phyloP scores from a whole-genome alignment of 37 sponge, comb jelly and placozoan genomes.

The Mnemiopsis leidyi region DNA sequence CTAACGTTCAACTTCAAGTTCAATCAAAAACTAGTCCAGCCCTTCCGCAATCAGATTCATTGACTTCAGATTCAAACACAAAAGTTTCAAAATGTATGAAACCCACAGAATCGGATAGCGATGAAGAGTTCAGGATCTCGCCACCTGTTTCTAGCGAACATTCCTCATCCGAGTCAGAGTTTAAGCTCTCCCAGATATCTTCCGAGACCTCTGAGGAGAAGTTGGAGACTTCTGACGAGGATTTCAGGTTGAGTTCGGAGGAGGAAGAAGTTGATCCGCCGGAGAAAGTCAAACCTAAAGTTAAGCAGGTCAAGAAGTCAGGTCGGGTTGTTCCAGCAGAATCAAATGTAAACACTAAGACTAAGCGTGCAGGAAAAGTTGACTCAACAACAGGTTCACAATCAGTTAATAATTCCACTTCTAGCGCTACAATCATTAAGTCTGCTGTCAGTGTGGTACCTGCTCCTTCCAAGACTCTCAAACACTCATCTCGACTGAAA shows the following conservation, averaged over 20 bases:
- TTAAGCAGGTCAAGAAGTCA: background rate
- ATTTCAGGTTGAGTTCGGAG: constrained; percentile 2
- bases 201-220: background rate
- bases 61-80: background rate
- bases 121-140: background rate
- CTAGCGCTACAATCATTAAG: too few species aligned
- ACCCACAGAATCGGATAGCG: background rate
- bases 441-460: too few species aligned
- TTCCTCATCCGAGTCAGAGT: background rate
- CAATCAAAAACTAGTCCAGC: background rate
- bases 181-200: background rate
- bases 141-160: background rate
- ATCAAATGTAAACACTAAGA: too few species aligned
- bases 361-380: too few species aligned
- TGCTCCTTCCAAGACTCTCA: too few species aligned
- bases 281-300: background rate
- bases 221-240: background rate
- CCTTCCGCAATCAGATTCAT: background rate
- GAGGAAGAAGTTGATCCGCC: background rate
- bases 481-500: too few species aligned
- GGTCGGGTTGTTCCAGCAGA: too few species aligned
- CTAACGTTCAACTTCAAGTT: background rate
- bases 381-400: too few species aligned
- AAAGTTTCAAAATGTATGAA: background rate
- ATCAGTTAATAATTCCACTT: too few species aligned